Percentiles rank a stretch among this genome's conserved stretches.
Conservation (phyloP, 2,888 invertebrate genomes). For the Ceratothoa steindachneri region DNA sequence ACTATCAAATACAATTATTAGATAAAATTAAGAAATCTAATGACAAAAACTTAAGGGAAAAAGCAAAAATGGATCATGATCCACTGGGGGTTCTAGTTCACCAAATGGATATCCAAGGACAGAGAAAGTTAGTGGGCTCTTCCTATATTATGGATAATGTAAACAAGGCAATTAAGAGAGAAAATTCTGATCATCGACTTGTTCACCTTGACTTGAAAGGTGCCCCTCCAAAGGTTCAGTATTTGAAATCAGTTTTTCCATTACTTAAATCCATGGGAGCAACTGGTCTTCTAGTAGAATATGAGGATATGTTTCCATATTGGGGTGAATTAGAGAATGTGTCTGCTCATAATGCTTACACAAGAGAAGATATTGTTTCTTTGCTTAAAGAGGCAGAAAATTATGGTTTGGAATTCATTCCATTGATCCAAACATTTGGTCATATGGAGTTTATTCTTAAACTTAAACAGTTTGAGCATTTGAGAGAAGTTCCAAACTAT, state of each 20-base stretch:
- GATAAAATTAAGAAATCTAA: not conserved
- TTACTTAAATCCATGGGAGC: slow-evolving; percentile 50
- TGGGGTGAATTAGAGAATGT: slow-evolving; percentile 53
- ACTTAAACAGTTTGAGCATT: slow-evolving; percentile 62
- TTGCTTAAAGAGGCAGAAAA: slow-evolving; percentile 51
- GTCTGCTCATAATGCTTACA: slow-evolving; percentile 54
- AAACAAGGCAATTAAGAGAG: slow-evolving; percentile 21
- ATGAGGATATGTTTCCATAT: slow-evolving; percentile 64
- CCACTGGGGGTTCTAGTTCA: slow-evolving; percentile 42
- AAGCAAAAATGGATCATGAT: slow-evolving; percentile 26
- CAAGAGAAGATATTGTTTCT: slow-evolving; percentile 49
- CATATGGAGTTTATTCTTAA: slow-evolving; percentile 68
- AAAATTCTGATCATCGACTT: slow-evolving; percentile 35
- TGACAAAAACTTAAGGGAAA: not conserved
- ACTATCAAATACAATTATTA: not conserved
- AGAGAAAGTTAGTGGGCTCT: not conserved
- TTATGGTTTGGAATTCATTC: slow-evolving; percentile 58
- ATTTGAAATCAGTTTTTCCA: slow-evolving; percentile 50
- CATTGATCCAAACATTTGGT: slow-evolving; percentile 58
- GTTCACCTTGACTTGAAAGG: slow-evolving; percentile 59
- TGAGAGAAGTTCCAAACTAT: slow-evolving; percentile 65
- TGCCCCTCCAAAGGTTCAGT: slow-evolving; percentile 56
- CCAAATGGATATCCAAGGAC: not conserved
- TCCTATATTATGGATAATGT: not conserved
- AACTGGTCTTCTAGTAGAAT: slow-evolving; percentile 60